A percentile compares a stretch with the other conserved stretches of the same genome.
Evolutionary conservation across 2,888 invertebrate species (phyloP).

Genomic region (Timema podura): DNA sequence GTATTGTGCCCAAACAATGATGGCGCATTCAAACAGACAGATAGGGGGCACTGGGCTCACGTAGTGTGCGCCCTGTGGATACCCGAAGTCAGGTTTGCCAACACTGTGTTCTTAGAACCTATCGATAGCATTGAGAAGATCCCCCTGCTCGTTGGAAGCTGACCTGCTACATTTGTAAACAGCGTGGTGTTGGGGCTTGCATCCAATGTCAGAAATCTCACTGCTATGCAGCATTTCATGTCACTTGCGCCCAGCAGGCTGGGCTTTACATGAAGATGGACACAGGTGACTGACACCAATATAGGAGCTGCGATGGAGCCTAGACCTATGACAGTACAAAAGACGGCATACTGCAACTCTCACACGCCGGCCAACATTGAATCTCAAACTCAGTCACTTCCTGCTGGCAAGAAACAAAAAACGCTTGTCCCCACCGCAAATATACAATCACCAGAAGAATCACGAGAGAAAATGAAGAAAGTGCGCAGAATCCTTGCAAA

Average conservation of each 20-base stretch:
- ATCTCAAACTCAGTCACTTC: constrained; percentile 48
- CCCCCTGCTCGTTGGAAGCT: constrained; percentile 94
- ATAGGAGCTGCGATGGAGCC: constrained; percentile 29
- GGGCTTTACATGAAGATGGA: constrained; percentile 95
- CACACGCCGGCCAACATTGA: constrained; percentile 77
- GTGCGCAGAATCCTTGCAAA: constrained; percentile 80
- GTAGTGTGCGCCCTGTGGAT: constrained; percentile 99
- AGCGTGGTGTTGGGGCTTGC: constrained; percentile 88
- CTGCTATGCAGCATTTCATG: constrained; percentile 97
- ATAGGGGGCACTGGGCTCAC: constrained; percentile 94
- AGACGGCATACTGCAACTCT: constrained; percentile 93
- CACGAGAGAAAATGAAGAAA: constrained; percentile 79
- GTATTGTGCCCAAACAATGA: constrained; percentile 96
- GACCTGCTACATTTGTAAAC: constrained; percentile 96
- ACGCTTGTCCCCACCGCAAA: constrained; percentile 18
- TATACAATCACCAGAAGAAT: constrained; percentile 50
- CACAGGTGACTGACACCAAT: constrained; percentile 47
- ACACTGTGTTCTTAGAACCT: constrained; percentile 94
- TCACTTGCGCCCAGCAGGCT: constrained; percentile 97
- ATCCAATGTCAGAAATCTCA: constrained; percentile 97
- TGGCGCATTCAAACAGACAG: constrained; percentile 98
- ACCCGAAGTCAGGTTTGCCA: constrained; percentile 96
- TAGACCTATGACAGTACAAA: constrained; percentile 80
- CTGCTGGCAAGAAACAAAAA: constrained; percentile 19
- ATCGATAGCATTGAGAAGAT: constrained; percentile 96